Percentiles rank a stretch among this genome's conserved stretches.
Conservation (phyloP, 2,888 invertebrate species). For the Agonopterix alstromeriana region DNA sequence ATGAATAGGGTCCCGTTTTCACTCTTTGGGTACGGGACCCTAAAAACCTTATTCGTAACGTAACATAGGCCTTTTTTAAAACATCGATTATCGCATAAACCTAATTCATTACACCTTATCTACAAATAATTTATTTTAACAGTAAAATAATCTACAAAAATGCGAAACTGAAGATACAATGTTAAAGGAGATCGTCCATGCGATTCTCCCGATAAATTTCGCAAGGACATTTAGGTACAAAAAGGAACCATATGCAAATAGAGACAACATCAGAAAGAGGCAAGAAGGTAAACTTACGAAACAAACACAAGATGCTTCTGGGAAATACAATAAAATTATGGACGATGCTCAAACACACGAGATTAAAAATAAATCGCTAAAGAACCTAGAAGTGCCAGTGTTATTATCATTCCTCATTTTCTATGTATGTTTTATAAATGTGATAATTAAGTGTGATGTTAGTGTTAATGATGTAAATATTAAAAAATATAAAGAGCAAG, state of each 20-base stretch:
- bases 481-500: constrained; percentile 27
- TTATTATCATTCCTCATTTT: constrained; percentile 53
- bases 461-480: constrained; percentile 57
- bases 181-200: constrained; percentile 62
- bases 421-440: constrained; percentile 62
- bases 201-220: constrained; percentile 52
- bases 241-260: constrained; percentile 18
- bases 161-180: constrained; percentile 57
- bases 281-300: constrained; percentile 11
- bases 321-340: constrained; percentile 38
- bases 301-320: constrained; percentile 19
- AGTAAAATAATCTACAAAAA: constrained; percentile 25
- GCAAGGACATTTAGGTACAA: constrained; percentile 34
- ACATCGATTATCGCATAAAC: too few species aligned
- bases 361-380: constrained; percentile 42
- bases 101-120: too few species aligned
- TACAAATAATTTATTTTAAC: neutral
- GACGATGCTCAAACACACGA: constrained; percentile 64
- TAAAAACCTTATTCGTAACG: neutral
- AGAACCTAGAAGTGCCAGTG: constrained; percentile 26
- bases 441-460: constrained; percentile 70
- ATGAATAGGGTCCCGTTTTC: too few species aligned
- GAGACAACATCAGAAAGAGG: constrained; percentile 41
- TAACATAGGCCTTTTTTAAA: neutral
- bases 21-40: too few species aligned